phyloP scores from a whole-genome alignment of 2,888 invertebrate genomes.

The Agonum fuliginosum region DNA sequence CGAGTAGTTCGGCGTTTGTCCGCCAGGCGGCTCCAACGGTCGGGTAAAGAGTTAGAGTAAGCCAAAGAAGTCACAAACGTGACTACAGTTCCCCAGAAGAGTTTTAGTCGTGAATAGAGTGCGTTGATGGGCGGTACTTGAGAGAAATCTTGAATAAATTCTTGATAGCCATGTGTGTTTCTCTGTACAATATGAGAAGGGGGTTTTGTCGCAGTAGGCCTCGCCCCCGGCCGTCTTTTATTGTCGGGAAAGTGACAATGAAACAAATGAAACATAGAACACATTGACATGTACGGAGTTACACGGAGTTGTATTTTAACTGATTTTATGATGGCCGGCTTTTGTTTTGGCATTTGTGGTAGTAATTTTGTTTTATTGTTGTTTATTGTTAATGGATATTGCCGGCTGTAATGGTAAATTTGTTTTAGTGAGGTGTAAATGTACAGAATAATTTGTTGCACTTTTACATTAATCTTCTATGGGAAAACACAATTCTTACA shows the following conservation, averaged over 20 bases:
- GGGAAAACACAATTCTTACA: constrained; percentile 8
- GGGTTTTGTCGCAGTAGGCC: background rate
- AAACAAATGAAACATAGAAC: constrained; percentile 12
- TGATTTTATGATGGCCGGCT: constrained; percentile 35
- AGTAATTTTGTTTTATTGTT: constrained; percentile 45
- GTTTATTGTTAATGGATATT: constrained; percentile 40
- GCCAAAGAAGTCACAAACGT: background rate
- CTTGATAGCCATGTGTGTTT: constrained; percentile 43
- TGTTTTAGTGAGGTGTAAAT: constrained; percentile 10
- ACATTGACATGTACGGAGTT: background rate
- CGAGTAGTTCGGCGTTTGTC: background rate
- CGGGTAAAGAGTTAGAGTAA: constrained; percentile 45
- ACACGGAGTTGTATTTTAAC: constrained; percentile 17
- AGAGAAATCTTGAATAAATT: constrained; percentile 42
- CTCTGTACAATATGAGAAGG: constrained; percentile 20
- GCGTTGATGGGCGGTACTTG: constrained; percentile 47
- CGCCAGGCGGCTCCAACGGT: constrained; percentile 48
- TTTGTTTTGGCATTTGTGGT: constrained; percentile 27
- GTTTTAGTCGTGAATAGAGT: background rate
- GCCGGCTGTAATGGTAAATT: constrained; percentile 32
- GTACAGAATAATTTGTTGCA: constrained; percentile 16
- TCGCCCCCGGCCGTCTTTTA: constrained; percentile 24
- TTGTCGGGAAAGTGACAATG: constrained; percentile 24
- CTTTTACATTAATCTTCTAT: background rate
- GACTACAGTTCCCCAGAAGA: background rate